Conservation (phyloP, 2,113 vertebrate genomes). For the Catharus fuscescens region DNA sequence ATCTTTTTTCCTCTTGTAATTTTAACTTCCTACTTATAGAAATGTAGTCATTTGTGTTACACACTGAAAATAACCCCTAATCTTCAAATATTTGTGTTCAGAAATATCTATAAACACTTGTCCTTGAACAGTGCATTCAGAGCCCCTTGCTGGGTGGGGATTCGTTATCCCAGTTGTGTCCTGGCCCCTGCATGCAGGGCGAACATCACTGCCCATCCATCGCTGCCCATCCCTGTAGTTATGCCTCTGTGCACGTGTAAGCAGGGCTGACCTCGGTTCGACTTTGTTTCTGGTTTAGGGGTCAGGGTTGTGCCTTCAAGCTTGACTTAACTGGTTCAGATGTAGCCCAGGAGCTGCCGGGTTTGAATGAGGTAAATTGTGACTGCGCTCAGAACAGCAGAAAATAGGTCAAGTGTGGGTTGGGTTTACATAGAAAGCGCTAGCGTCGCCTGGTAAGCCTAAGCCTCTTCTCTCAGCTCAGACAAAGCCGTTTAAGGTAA, state of each 20-base stretch:
- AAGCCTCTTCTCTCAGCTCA: constrained; percentile 34
- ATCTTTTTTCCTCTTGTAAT: background rate
- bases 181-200: background rate
- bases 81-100: background rate
- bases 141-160: background rate
- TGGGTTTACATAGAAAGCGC: constrained; percentile 62
- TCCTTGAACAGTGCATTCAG: background rate
- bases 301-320: constrained; percentile 49
- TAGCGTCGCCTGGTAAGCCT: constrained; percentile 20
- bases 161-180: background rate
- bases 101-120: background rate
- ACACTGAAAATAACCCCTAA: background rate
- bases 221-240: background rate
- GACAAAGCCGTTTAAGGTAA: constrained; percentile 64
- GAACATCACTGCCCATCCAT: fast-evolving
- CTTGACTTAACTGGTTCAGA: constrained; percentile 47
- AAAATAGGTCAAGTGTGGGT: constrained; percentile 71
- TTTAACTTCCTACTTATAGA: background rate
- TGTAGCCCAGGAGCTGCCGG: constrained; percentile 39
- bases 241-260: background rate
- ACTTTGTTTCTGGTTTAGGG: constrained; percentile 28
- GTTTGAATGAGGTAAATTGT: constrained; percentile 61
- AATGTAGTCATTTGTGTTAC: background rate
- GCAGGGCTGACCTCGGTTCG: background rate
- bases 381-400: constrained; percentile 22